These are phyloP conservation scores for Bombus sibiricus DNA, from an alignment of 1,140 invertebrate species.

Conservation along the genomic window DNA sequence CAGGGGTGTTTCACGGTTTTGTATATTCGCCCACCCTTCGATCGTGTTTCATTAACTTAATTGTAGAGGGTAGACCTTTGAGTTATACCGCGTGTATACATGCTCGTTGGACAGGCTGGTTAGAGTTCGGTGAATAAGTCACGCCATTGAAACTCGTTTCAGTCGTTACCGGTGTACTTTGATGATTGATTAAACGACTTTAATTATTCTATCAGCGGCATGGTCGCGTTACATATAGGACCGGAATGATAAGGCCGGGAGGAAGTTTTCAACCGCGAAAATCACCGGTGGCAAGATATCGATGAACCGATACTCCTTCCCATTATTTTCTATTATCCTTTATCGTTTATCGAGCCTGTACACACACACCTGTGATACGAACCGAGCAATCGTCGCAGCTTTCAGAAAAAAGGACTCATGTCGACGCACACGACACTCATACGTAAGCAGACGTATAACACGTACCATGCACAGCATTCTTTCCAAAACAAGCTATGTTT, in stretches of 20 bases:
- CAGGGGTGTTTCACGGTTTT: slow-evolving; percentile 33
- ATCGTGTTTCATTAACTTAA: slow-evolving; percentile 61
- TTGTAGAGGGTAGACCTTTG: slow-evolving; percentile 39
- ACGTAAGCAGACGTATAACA: background rate
- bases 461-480: slow-evolving; percentile 15
- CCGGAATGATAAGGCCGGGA: too few relatives aligned
- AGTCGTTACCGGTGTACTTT: slow-evolving; percentile 38
- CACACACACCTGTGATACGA: background rate
- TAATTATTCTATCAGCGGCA: slow-evolving; percentile 57
- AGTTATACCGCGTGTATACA: background rate
- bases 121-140: slow-evolving; percentile 18
- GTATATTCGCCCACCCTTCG: background rate
- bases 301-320: background rate
- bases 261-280: slow-evolving; percentile 17
- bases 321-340: background rate
- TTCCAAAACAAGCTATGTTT: slow-evolving; percentile 24
- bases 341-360: background rate
- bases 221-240: background rate
- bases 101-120: slow-evolving; percentile 23
- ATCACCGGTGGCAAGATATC: background rate
- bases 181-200: slow-evolving; percentile 54
- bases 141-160: slow-evolving; percentile 56
- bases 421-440: background rate
- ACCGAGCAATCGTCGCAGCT: slow-evolving; percentile 32
- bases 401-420: background rate